Evolutionary conservation across 2,797 vertebrate species (phyloP), one percentile per base, ranked within the genome.

Genomic region (Halcyon leucocephala): DNA sequence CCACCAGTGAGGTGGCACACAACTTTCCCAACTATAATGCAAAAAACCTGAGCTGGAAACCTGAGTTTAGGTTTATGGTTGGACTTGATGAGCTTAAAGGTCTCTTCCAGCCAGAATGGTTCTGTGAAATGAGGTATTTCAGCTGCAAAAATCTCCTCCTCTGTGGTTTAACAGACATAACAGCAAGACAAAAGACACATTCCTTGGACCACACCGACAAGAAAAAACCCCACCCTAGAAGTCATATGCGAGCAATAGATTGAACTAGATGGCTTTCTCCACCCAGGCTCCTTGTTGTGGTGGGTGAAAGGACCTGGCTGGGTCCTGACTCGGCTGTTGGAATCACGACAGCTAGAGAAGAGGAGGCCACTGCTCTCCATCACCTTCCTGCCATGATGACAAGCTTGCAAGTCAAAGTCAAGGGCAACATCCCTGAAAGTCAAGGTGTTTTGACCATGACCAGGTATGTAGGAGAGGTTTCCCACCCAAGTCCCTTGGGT

Each of bases 241-340:
- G 15, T 13, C 26, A 29, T 2, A 69, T 0, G 0, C 4, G 13
- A 73, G 26, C 31, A 62, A 44, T 12, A 20, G 61, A 18, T 0
- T 37, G 70, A 71, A 86, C 57, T 0, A 29, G 41, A 21, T 76
- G 65, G 17, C 26, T 70, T 86, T 71, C 57, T 81, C 17, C 39
- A 42, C 19, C 15, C 29, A 48, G 10, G n/a, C 13, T 82, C 21
- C 26, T 61, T 54, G 28, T 52, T 52, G 25, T 26, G 33, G 18
- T 16, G 26, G 55, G 25, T 19, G 42, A 25, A 87, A 64, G 31
- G 28, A 39, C 25, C 19, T 33, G 15, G 14, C 29, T 33, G 42
- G 15, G n/a, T 54, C 42, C 42, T 70, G 44, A 20, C n/a, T 69
- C 0, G 3, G n/a, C 28, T 51, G 29, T 29, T 51, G 25, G 33